Percentiles rank a stretch among this genome's conserved stretches.
Conservation (phyloP, 2,888 invertebrate genomes). For the Yponomeuta cagnagella region DNA sequence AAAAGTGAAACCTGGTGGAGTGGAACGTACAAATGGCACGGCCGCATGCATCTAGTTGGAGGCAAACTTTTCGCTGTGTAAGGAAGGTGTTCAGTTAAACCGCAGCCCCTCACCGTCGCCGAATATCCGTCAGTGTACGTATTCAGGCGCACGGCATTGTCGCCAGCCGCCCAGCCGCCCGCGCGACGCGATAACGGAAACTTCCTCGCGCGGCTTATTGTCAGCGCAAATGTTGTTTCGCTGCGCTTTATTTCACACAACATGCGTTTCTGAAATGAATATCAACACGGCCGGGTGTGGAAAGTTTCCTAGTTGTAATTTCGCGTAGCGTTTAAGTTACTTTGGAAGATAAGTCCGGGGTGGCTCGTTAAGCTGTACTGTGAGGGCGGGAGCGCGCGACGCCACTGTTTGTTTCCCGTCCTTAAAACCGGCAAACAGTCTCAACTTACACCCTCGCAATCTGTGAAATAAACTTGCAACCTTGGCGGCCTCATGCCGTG, state of each 20-base stretch:
- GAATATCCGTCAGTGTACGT: conserved; percentile 57
- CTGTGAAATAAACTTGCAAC: conserved; percentile 52
- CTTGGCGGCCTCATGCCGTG: conserved; percentile 13
- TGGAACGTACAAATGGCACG: conserved; percentile 46
- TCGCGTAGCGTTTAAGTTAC: conserved; percentile 23
- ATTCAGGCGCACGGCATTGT: conserved; percentile 38
- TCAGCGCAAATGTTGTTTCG: conserved; percentile 31
- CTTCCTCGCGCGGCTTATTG: conserved; percentile 40
- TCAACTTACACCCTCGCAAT: conserved; percentile 64
- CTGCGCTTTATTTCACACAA: conserved; percentile 27
- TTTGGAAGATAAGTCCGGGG: conserved; percentile 45
- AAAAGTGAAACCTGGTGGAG: conserved; percentile 45
- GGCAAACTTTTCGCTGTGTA: conserved; percentile 62
- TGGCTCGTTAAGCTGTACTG: conserved; percentile 58
- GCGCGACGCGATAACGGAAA: conserved; percentile 46
- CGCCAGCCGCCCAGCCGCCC: conserved; percentile 29
- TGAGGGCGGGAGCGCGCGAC: conserved; percentile 27
- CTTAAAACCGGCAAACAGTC: conserved; percentile 60
- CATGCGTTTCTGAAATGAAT: conserved; percentile 38
- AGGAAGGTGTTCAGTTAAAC: conserved; percentile 57
- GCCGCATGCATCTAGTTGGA: conserved; percentile 61
- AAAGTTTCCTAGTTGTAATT: conserved; percentile 26
- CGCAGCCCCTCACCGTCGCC: conserved; percentile 36
- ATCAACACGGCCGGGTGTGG: conserved; percentile 24
- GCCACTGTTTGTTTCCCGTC: conserved; percentile 50